Evolutionary conservation across 2,113 vertebrate genomes (phyloP).

Genomic region (Butorides virescens): DNA sequence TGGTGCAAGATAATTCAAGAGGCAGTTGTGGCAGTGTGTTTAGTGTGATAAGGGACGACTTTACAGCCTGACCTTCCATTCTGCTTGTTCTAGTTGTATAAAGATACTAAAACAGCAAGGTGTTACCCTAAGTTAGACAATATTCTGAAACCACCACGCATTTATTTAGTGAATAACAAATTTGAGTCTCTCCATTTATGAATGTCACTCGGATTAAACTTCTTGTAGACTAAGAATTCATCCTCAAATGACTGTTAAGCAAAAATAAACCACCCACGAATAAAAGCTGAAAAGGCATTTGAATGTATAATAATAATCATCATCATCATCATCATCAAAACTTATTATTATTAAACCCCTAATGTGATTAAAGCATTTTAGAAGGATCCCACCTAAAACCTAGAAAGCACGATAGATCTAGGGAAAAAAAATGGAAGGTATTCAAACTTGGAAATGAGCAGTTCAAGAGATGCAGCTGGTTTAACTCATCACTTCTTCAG

Average conservation of each 20-base stretch:
- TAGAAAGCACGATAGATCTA: background rate
- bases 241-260: background rate
- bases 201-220: background rate
- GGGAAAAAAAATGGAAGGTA: background rate
- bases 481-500: background rate
- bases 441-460: background rate
- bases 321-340: too few species aligned
- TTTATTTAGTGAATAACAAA: background rate
- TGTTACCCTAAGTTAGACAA: background rate
- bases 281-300: background rate
- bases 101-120: background rate
- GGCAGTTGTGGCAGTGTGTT: background rate
- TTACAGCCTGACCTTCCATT: background rate
- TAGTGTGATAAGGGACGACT: background rate
- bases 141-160: background rate
- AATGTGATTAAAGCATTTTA: background rate
- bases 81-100: background rate
- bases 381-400: background rate
- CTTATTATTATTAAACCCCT: background rate
- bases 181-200: background rate
- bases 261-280: background rate
- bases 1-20: background rate
- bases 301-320: background rate
- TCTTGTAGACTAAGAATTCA: background rate
- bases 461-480: background rate